Percentiles rank a stretch among this genome's conserved stretches.
phyloP scores from a whole-genome alignment of 1,140 invertebrate species.

The Trichogramma pretiosum region DNA sequence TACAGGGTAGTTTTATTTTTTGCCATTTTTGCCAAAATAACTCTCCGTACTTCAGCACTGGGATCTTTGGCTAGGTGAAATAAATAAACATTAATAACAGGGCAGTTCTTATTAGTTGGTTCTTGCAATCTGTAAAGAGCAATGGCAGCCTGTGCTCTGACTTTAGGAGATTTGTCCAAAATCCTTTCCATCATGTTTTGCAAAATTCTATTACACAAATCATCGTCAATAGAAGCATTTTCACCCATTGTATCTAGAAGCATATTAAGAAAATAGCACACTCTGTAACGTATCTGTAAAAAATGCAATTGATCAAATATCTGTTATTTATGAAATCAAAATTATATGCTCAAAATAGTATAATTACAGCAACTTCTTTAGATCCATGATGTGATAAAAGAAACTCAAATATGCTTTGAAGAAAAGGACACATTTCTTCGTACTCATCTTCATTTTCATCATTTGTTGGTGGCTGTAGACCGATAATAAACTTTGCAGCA shows the following conservation, averaged over 20 bases:
- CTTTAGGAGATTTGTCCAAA: slow-evolving; percentile 61
- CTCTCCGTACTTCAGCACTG: slow-evolving; percentile 50
- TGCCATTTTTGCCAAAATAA: slow-evolving; percentile 36
- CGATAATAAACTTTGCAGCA: slow-evolving; percentile 47
- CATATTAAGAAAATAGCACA: slow-evolving; percentile 67
- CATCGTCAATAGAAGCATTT: slow-evolving; percentile 68
- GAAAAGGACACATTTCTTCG: slow-evolving; percentile 30
- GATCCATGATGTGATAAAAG: slow-evolving; percentile 45
- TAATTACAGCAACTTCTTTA: slow-evolving; percentile 41
- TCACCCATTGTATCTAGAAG: slow-evolving; percentile 65
- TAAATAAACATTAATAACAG: slow-evolving; percentile 68
- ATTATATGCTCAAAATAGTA: too few species aligned
- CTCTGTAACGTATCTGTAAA: slow-evolving; percentile 53
- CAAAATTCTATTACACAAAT: slow-evolving; percentile 63
- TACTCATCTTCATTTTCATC: slow-evolving; percentile 21
- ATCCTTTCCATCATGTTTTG: slow-evolving; percentile 60
- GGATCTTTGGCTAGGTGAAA: slow-evolving; percentile 70
- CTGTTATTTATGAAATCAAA: too few species aligned
- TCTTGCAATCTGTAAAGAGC: slow-evolving; percentile 75
- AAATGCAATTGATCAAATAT: too few species aligned
- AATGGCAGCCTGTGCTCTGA: slow-evolving; percentile 67
- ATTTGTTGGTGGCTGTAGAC: slow-evolving; percentile 22
- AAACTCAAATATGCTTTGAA: slow-evolving; percentile 31
- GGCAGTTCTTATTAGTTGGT: slow-evolving; percentile 64
- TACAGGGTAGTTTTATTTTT: slow-evolving; percentile 35